Base-by-base conservation (phyloP, 2,113 vertebrate genomes). In the Danio rerio region DNA sequence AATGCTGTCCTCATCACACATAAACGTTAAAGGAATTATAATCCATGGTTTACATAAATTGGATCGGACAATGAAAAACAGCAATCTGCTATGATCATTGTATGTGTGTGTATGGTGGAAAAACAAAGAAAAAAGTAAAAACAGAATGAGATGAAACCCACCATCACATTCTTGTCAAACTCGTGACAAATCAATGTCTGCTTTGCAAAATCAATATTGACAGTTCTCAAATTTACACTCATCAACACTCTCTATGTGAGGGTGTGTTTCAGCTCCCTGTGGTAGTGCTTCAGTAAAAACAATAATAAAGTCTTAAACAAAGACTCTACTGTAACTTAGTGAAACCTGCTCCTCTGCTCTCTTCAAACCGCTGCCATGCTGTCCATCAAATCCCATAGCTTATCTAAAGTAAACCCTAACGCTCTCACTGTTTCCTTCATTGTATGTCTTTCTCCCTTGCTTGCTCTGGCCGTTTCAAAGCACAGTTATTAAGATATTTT, bases 221-320 rank as follows among this genome's bases (percentile, higher is more conserved):
- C 59, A 80, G 76, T 83, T 83, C 81, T 78, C 74, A 83, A 63
- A 62, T 78, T 78, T 59, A 83, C 74, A 78, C 81, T 59, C 50
- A 71, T 50, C 68, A 53, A 43, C 49, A 56, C 49, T 40, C 42
- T 52, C 58, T 69, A 20, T 68, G 58, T 55, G 61, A 69, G 81
- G 77, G 85, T 83, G 81, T 80, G 78, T 83, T 55, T 52, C 6
- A 21, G 70, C 77, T 76, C 84, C 63, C 55, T 62, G n/a, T 43
- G 78, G 71, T 72, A 50, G 43, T 62, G 16, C 78, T 70, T 16
- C 65, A 83, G 85, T 66, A 72, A 83, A 83, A 86, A 86, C 81
- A 83, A 87, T 85, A 87, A 83, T 82, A 85, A 81, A 53, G 47
- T 75, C 78, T 78, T 73, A 85, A 87, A 87, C 86, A 87, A 87